phyloP scores from a whole-genome alignment of 2,888 invertebrate genomes.

The Nudaria mundana region DNA sequence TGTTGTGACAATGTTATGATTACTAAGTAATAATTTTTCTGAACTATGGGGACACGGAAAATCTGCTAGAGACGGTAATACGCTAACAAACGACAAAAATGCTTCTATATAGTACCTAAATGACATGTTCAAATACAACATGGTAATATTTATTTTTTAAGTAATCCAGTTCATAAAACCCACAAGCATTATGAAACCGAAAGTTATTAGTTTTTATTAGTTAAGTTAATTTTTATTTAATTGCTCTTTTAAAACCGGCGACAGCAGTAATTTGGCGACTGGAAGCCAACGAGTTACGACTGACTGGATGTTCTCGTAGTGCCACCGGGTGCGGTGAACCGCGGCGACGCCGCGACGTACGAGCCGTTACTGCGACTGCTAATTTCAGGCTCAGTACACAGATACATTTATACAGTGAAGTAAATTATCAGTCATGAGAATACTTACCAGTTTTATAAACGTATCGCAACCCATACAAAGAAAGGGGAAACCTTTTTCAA shows the following conservation, averaged over 20 bases:
- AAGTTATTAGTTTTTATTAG: constrained; percentile 4
- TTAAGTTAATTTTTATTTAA: constrained; percentile 24
- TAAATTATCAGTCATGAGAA: too few species aligned
- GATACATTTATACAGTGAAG: not conserved
- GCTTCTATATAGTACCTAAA: not conserved
- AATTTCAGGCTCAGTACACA: constrained; percentile 13
- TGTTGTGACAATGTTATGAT: too few species aligned
- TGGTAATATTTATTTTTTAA: too few species aligned
- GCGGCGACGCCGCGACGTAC: constrained; percentile 2
- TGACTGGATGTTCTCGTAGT: constrained; percentile 25
- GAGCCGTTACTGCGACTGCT: constrained; percentile 21
- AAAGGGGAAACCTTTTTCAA: not conserved
- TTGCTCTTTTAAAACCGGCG: constrained; percentile 16
- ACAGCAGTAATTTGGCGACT: constrained; percentile 36
- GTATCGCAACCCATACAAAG: not conserved
- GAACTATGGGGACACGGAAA: constrained; percentile 34
- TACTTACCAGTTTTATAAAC: too few species aligned
- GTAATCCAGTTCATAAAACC: too few species aligned
- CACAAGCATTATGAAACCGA: not conserved
- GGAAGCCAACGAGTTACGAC: constrained; percentile 32
- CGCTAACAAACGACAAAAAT: constrained; percentile 7
- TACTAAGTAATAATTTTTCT: too few species aligned
- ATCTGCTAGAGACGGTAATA: constrained; percentile 20
- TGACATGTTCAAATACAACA: too few species aligned
- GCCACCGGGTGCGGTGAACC: constrained; percentile 3